phyloP scores from a whole-genome alignment of 2,888 invertebrate genomes.

The Cerastis leucographa region DNA sequence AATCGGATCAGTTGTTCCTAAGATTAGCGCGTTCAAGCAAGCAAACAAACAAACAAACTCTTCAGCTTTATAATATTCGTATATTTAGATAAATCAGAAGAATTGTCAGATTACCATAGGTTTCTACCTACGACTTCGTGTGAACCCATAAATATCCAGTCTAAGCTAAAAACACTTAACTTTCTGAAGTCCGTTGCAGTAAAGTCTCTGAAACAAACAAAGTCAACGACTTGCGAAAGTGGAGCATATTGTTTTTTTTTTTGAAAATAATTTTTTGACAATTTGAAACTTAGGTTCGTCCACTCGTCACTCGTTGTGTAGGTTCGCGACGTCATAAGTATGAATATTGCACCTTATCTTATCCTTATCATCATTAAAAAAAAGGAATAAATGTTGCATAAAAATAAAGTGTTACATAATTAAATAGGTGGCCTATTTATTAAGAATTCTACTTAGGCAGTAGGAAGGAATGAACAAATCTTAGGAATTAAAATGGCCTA shows the following conservation, averaged over 20 bases:
- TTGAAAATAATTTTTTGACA: not conserved
- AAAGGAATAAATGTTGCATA: not conserved
- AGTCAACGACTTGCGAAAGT: too few species aligned
- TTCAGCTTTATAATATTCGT: too few species aligned
- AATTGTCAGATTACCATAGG: too few species aligned
- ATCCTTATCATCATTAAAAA: not conserved
- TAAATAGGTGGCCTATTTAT: not conserved
- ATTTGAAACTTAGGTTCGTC: not conserved
- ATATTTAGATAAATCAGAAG: too few species aligned
- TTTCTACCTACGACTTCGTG: too few species aligned
- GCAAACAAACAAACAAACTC: too few species aligned
- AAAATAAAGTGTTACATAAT: not conserved
- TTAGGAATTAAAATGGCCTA: not conserved
- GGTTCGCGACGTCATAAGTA: not conserved
- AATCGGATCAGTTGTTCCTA: too few species aligned
- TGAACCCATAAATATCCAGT: not conserved
- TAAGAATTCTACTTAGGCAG: not conserved
- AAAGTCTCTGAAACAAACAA: too few species aligned
- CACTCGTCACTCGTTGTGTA: constrained; percentile 4
- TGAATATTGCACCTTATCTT: not conserved
- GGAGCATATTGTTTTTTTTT: too few species aligned
- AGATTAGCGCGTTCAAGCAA: too few species aligned
- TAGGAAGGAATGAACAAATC: not conserved
- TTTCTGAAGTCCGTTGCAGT: too few species aligned
- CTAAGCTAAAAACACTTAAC: not conserved